Evolutionary conservation across 2,113 vertebrate species (phyloP).

Genomic region (Podilymbus podiceps): DNA sequence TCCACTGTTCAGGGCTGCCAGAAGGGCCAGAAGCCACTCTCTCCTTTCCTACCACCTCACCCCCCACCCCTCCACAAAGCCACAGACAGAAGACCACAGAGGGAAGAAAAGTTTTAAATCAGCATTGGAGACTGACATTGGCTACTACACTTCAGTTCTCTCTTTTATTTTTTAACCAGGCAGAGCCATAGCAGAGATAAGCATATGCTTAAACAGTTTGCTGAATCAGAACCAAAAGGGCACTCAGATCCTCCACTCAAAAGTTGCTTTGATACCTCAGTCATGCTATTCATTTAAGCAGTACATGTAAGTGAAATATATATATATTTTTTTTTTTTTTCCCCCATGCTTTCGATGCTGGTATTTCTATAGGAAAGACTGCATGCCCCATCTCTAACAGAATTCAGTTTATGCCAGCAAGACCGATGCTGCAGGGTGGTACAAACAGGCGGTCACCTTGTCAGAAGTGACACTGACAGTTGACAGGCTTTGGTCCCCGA

Average conservation of each 20-base stretch:
- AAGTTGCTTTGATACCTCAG: slow-evolving; percentile 24
- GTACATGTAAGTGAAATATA: not conserved
- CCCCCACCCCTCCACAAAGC: not conserved
- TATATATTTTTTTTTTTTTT: not conserved
- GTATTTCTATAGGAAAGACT: not conserved
- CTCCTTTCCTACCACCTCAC: not conserved
- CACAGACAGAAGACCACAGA: slow-evolving; percentile 5
- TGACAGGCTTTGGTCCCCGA: not conserved
- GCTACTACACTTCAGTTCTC: slow-evolving; percentile 1
- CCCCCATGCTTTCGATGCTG: not conserved
- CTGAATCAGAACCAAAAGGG: slow-evolving; percentile 32
- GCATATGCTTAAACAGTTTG: not conserved
- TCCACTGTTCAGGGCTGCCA: not conserved
- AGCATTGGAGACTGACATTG: not conserved
- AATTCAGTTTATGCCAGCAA: not conserved
- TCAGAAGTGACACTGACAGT: not conserved
- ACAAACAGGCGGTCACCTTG: not conserved
- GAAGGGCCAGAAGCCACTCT: not conserved
- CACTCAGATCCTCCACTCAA: not conserved
- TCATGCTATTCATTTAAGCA: not conserved
- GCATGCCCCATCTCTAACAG: not conserved
- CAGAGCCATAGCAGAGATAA: slow-evolving; percentile 45
- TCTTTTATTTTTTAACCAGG: slow-evolving; percentile 4
- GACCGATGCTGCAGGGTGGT: not conserved
- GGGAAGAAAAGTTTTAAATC: slow-evolving; percentile 37